A percentile compares a stretch with the other conserved stretches of the same genome.
These are phyloP conservation scores for Lepidothrix coronata DNA, from an alignment of 2,113 vertebrate genomes.

Conservation along the genomic window DNA sequence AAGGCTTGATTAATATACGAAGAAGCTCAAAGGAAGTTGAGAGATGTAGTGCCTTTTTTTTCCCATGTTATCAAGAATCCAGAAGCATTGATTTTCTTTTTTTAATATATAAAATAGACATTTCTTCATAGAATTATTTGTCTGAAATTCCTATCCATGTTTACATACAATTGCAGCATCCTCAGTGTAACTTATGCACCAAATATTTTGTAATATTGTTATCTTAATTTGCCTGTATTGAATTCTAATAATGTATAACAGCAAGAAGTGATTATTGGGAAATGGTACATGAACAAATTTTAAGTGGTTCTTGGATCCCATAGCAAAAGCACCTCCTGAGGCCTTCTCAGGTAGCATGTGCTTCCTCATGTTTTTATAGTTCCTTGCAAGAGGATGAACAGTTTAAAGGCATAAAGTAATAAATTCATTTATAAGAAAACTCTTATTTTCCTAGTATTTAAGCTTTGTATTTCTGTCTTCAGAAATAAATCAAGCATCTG, in stretches of 20 bases:
- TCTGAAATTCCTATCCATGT: not conserved
- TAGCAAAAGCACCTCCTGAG: not conserved
- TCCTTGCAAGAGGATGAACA: not conserved
- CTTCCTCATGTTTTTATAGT: not conserved
- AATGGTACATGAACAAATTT: not conserved
- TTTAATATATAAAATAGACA: not conserved
- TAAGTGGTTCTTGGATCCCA: not conserved
- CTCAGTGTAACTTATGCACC: not conserved
- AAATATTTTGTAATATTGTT: not conserved
- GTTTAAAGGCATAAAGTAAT: not conserved
- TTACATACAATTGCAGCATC: not conserved
- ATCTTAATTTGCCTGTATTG: not conserved
- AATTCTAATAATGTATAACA: not conserved
- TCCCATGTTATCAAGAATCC: not conserved
- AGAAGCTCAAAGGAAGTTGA: not conserved
- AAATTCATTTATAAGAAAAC: not conserved
- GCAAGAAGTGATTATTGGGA: not conserved
- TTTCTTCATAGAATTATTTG: not conserved
- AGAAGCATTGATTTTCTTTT: not conserved
- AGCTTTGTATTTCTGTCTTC: not conserved
- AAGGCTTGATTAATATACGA: not conserved
- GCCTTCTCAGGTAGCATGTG: not conserved
- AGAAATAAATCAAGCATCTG: not conserved
- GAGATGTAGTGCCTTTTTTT: accelerated
- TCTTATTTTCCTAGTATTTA: not conserved